Conservation (phyloP, 1,140 invertebrate genomes). For the Temnothorax nylanderi region DNA sequence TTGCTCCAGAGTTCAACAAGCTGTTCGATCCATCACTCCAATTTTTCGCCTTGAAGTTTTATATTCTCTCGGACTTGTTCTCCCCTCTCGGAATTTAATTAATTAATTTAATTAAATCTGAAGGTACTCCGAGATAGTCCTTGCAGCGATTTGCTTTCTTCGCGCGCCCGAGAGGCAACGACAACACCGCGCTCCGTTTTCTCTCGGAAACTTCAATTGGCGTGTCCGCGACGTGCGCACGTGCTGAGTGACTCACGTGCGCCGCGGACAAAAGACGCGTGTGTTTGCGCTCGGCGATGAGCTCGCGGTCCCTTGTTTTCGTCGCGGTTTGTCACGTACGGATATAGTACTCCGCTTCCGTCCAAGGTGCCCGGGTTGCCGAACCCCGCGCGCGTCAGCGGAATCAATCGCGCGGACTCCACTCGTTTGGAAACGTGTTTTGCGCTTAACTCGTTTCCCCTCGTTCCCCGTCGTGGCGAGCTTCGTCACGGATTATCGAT, state of each 20-base stretch:
- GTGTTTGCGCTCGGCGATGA: too few species aligned
- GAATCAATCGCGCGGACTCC: background rate
- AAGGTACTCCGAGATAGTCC: background rate
- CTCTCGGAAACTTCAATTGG: background rate
- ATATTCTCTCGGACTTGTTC: background rate
- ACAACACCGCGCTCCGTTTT: background rate
- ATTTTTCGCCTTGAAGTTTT: background rate
- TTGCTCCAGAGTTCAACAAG: background rate
- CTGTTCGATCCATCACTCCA: background rate
- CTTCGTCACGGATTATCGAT: background rate
- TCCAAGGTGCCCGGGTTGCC: background rate
- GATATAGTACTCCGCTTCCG: background rate
- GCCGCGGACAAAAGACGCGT: slow-evolving; percentile 13
- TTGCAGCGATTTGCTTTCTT: background rate
- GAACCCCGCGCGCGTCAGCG: background rate
- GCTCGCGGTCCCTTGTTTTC: background rate
- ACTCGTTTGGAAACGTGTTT: background rate
- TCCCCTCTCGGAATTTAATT: background rate
- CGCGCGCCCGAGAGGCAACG: background rate
- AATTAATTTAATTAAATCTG: background rate
- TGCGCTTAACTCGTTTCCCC: background rate
- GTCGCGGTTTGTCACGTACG: slow-evolving; percentile 11
- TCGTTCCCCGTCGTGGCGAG: background rate
- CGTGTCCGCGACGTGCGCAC: background rate
- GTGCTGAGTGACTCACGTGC: slow-evolving; percentile 47